Conservation (phyloP, 2,888 invertebrate species). For the Mesoligia furuncula region DNA sequence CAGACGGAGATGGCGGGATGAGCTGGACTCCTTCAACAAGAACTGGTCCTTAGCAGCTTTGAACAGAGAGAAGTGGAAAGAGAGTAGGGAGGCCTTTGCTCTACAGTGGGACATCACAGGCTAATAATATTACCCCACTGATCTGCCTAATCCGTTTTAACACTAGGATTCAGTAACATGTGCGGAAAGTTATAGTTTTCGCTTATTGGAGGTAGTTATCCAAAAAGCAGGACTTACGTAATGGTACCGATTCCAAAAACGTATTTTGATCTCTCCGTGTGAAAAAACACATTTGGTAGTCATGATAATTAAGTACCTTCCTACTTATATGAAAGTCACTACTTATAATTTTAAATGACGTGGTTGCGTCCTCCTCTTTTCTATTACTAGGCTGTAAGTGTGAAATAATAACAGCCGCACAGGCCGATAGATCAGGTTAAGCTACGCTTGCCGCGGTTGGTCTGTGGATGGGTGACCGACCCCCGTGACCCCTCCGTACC, state of each 20-base stretch:
- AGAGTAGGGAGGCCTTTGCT: no score
- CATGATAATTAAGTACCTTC: background rate
- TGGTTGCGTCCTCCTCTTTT: background rate
- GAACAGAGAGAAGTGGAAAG: no score
- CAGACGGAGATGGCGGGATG: no score
- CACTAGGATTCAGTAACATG: background rate
- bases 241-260: background rate
- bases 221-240: background rate
- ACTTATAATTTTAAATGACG: background rate
- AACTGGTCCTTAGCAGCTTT: no score
- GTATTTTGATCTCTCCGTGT: background rate
- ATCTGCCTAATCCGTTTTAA: background rate
- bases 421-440: no score
- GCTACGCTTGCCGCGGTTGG: no score
- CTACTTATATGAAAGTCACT: background rate
- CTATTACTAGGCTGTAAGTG: background rate
- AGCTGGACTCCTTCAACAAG: no score
- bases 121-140: background rate
- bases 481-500: no score
- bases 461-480: no score
- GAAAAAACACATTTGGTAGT: slow-evolving; percentile 7
- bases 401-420: background rate
- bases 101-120: no score
- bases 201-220: background rate
- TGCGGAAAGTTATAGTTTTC: background rate